phyloP scores from a whole-genome alignment of 2,888 invertebrate species.

The Lymantria dispar region DNA sequence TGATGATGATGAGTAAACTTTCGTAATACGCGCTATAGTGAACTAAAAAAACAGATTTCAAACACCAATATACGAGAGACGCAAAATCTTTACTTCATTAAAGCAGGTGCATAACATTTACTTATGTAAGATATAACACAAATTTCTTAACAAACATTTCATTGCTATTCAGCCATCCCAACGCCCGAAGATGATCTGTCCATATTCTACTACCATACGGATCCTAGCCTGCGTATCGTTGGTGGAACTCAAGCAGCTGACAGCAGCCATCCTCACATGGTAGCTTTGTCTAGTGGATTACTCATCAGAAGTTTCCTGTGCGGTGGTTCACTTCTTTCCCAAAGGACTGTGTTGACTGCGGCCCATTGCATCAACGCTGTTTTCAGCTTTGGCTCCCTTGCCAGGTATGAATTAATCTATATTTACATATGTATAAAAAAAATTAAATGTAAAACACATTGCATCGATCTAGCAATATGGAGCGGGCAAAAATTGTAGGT shows the following conservation, averaged over 20 bases:
- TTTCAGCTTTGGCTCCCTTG: neutral
- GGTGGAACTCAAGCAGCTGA: constrained; percentile 15
- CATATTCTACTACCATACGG: constrained; percentile 44
- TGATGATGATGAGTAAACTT: no score
- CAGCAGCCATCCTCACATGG: constrained; percentile 3
- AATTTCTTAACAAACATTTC: neutral
- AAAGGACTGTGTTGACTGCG: constrained; percentile 1
- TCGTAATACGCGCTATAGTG: no score
- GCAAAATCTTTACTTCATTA: no score
- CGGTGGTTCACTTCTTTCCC: neutral
- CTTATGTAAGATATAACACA: no score
- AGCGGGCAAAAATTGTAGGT: no score
- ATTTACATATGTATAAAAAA: no score
- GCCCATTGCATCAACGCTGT: constrained; percentile 1
- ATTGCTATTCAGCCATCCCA: constrained; percentile 45
- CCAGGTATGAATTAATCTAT: neutral
- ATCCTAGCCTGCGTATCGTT: constrained; percentile 27
- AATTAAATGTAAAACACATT: no score
- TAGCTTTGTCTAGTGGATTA: neutral
- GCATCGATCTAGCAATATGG: no score
- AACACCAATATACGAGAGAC: no score
- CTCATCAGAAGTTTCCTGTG: constrained; percentile 1
- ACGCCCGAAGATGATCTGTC: constrained; percentile 41
- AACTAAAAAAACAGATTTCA: no score
- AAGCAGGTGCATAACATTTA: no score